Conservation (phyloP, 2,113 vertebrate genomes). For the Dolichotis patagonum region DNA sequence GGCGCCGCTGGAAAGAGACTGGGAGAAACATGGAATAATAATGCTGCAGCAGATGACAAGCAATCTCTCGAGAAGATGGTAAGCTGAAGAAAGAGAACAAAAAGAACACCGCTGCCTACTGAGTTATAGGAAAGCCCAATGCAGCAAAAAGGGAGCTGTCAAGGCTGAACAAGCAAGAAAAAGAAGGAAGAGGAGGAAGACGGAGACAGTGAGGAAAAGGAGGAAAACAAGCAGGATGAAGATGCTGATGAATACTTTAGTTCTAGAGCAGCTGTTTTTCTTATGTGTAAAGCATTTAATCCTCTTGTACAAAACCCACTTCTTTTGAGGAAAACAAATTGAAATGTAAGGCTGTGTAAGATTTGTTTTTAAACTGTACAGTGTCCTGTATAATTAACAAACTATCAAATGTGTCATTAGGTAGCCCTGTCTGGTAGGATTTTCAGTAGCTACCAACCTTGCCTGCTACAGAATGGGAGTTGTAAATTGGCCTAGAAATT, state of each 20-base stretch:
- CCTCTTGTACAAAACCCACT: constrained; percentile 93
- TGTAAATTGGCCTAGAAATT: constrained; percentile 91
- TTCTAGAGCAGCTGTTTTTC: constrained; percentile 91
- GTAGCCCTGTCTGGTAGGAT: constrained; percentile 87
- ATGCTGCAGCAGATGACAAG: too few relatives aligned
- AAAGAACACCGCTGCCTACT: too few relatives aligned
- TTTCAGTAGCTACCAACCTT: constrained; percentile 93
- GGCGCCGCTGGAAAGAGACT: too few relatives aligned
- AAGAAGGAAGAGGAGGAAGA: too few relatives aligned
- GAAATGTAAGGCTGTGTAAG: constrained; percentile 94
- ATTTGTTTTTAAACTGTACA: constrained; percentile 96
- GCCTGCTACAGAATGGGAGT: constrained; percentile 92
- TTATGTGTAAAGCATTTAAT: constrained; percentile 96
- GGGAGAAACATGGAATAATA: too few relatives aligned
- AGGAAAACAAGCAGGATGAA: too few relatives aligned
- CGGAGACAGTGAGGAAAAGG: too few relatives aligned
- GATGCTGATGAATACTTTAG: constrained; percentile 91
- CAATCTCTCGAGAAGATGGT: too few relatives aligned
- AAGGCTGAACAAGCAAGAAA: too few relatives aligned
- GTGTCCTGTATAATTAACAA: constrained; percentile 86
- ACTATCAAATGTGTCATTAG: neutral
- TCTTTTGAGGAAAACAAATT: constrained; percentile 90
- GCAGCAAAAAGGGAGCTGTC: too few relatives aligned
- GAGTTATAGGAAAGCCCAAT: too few relatives aligned
- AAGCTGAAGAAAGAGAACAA: too few relatives aligned